Percentiles rank a stretch among this genome's conserved stretches.
Conservation (phyloP, 2,888 invertebrate genomes). For the Mythimna lalbum region DNA sequence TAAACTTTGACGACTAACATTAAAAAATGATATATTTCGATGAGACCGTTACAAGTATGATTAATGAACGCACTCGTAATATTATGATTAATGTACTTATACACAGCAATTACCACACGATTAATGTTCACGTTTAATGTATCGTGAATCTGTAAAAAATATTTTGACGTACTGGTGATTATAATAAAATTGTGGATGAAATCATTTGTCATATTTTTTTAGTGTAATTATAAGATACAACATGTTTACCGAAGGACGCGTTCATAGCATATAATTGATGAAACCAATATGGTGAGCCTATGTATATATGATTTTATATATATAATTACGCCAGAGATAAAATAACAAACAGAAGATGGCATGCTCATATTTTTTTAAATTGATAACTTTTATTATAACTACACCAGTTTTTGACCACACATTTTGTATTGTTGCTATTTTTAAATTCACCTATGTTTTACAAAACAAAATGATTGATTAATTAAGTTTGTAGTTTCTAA, state of each 20-base stretch:
- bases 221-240: constrained; percentile 14
- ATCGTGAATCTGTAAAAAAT: constrained; percentile 50
- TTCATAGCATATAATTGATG: neutral
- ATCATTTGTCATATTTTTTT: constrained; percentile 53
- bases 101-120: constrained; percentile 60
- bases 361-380: too few relatives aligned
- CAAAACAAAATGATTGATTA: too few relatives aligned
- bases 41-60: constrained; percentile 54
- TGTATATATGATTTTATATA: neutral
- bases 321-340: neutral
- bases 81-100: constrained; percentile 62
- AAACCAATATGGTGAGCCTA: neutral
- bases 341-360: neutral
- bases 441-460: too few relatives aligned
- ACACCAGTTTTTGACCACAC: too few relatives aligned
- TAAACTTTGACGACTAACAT: constrained; percentile 37
- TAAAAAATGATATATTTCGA: constrained; percentile 53
- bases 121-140: constrained; percentile 57
- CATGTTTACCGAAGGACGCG: constrained; percentile 5
- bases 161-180: constrained; percentile 49
- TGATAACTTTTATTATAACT: too few relatives aligned
- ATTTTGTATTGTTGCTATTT: too few relatives aligned
- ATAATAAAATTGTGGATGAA: constrained; percentile 37
- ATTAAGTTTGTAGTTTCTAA: too few relatives aligned
- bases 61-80: constrained; percentile 56